Evolutionary conservation across 2,888 invertebrate species (phyloP).

Genomic region (Ophonus ardosiacus): DNA sequence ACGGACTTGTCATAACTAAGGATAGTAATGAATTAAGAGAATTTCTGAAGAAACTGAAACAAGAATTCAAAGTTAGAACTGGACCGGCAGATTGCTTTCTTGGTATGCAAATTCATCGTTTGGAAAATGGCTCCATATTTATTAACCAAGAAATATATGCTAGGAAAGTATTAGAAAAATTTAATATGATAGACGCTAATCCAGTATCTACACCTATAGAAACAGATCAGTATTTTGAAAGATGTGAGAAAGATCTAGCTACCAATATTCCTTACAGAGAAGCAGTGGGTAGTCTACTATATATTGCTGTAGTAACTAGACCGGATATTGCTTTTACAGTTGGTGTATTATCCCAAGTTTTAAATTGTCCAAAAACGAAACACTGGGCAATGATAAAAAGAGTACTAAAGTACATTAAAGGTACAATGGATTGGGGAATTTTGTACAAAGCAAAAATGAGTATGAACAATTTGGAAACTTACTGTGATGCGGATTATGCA

Average conservation of each 20-base stretch:
- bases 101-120: slow-evolving; percentile 63
- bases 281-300: slow-evolving; percentile 47
- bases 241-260: slow-evolving; percentile 11
- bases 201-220: slow-evolving; percentile 23
- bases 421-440: slow-evolving; percentile 25
- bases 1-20: slow-evolving; percentile 20
- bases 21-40: neutral
- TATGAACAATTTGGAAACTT: slow-evolving; percentile 62
- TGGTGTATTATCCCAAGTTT: neutral
- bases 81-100: slow-evolving; percentile 33
- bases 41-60: slow-evolving; percentile 8
- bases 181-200: slow-evolving; percentile 38
- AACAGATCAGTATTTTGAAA: slow-evolving; percentile 8
- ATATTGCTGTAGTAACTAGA: slow-evolving; percentile 27
- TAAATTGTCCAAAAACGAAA: slow-evolving; percentile 1
- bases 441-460: slow-evolving; percentile 45
- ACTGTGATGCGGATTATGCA: slow-evolving; percentile 65
- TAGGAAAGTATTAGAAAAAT: slow-evolving; percentile 23
- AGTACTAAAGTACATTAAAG: slow-evolving; percentile 44
- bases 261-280: slow-evolving; percentile 54
- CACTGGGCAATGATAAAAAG: slow-evolving; percentile 15
- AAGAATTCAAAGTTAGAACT: neutral
- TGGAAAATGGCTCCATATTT: slow-evolving; percentile 58
- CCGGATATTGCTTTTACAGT: slow-evolving; percentile 53
- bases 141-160: slow-evolving; percentile 26